Percentiles rank a stretch among this genome's conserved stretches.
These are phyloP conservation scores for Pardalotus punctatus DNA, from an alignment of 2,113 vertebrate species.

Conservation along the genomic window DNA sequence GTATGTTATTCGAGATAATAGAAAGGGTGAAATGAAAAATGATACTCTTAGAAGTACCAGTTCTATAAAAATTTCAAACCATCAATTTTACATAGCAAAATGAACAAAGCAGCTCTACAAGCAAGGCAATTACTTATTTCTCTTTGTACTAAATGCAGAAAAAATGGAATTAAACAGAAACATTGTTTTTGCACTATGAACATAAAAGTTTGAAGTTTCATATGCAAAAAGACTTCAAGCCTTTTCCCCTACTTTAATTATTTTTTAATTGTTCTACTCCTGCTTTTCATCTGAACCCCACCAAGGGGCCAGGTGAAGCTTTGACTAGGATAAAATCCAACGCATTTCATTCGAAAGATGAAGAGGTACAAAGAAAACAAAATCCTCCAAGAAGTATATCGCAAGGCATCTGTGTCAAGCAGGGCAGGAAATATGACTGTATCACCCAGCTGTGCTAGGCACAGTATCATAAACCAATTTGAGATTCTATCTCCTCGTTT, in stretches of 20 bases:
- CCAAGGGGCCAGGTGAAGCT: background rate
- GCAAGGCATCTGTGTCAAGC: background rate
- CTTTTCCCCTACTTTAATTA: background rate
- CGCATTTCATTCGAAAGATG: background rate
- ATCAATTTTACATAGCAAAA: background rate
- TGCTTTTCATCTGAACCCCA: background rate
- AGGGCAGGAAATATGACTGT: constrained; percentile 7
- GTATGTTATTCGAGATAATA: constrained; percentile 1
- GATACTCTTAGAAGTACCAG: background rate
- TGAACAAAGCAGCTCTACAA: background rate
- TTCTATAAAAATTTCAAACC: background rate
- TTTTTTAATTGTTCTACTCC: background rate
- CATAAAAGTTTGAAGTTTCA: background rate
- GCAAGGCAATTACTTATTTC: constrained; percentile 1
- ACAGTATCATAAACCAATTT: background rate
- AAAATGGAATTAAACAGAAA: constrained; percentile 11
- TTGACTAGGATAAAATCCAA: background rate
- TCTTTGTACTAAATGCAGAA: background rate
- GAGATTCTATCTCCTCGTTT: background rate
- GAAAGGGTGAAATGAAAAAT: constrained; percentile 35
- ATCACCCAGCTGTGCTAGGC: background rate
- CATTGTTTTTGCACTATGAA: background rate
- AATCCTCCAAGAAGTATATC: background rate
- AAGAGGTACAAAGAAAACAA: background rate
- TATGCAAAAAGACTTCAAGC: background rate